Percentiles rank a stretch among this genome's conserved stretches.
Conservation (phyloP, 2,797 vertebrate species). For the Danio jaintianensis region DNA sequence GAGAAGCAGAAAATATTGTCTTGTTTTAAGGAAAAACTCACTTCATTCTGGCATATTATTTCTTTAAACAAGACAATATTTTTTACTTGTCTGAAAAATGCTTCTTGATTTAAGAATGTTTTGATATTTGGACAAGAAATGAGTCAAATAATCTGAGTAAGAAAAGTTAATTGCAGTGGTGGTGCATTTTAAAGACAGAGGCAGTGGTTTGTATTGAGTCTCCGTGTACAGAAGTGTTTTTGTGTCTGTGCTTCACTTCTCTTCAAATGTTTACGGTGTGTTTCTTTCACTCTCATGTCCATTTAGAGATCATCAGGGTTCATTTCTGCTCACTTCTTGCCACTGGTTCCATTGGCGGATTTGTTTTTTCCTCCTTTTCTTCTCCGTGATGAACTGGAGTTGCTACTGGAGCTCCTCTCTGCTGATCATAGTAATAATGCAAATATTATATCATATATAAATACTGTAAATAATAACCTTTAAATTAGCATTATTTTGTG, state of each 20-base stretch:
- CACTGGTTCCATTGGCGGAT: conserved; percentile 64
- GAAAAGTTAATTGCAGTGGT: too few relatives aligned
- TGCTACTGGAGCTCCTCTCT: conserved; percentile 55
- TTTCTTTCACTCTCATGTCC: not conserved
- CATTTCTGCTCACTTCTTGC: conserved; percentile 26
- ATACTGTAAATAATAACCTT: too few relatives aligned
- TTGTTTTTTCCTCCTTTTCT: conserved; percentile 63
- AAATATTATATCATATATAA: too few relatives aligned
- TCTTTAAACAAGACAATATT: too few relatives aligned
- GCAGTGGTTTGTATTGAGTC: conserved; percentile 6
- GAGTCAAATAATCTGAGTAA: too few relatives aligned
- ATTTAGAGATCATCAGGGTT: not conserved
- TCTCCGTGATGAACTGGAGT: conserved; percentile 66
- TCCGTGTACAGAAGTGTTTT: not conserved
- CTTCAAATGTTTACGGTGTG: not conserved
- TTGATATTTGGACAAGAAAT: too few relatives aligned
- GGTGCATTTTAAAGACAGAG: not conserved
- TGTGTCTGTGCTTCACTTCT: not conserved
- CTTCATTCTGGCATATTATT: too few relatives aligned
- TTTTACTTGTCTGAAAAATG: too few relatives aligned
- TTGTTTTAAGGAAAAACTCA: too few relatives aligned
- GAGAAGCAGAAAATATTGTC: too few relatives aligned
- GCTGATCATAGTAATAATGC: conserved; percentile 48
- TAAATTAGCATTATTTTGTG: too few relatives aligned
- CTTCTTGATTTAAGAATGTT: too few relatives aligned